Percentiles rank a stretch among this genome's conserved stretches.
These are phyloP conservation scores for Phrynocephalus vlangalii DNA, from an alignment of 2,797 vertebrate species.

Conservation along the genomic window DNA sequence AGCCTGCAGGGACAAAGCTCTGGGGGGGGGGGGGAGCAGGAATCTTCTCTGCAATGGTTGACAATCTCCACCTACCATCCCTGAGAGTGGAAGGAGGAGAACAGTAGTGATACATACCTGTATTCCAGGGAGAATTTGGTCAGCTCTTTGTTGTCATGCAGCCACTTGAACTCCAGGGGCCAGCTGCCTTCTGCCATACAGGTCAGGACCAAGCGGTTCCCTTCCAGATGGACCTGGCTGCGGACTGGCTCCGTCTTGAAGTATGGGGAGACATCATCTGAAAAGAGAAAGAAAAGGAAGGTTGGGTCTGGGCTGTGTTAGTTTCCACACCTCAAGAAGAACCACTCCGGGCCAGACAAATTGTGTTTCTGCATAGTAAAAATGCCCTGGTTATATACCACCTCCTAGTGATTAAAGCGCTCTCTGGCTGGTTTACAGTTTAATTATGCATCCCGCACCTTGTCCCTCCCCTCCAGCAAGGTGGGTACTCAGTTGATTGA, in stretches of 20 bases:
- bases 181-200: conserved; percentile 99
- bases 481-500: too few relatives aligned
- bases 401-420: too few relatives aligned
- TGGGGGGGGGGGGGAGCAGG: fast-evolving
- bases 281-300: conserved; percentile 39
- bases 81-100: not conserved
- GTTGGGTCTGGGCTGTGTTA: not conserved
- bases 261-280: conserved; percentile 95
- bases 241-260: conserved; percentile 96
- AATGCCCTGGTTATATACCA: too few relatives aligned
- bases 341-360: not conserved
- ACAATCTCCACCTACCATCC: not conserved
- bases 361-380: too few relatives aligned
- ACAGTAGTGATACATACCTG: conserved; percentile 81
- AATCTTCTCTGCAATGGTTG: not conserved
- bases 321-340: not conserved
- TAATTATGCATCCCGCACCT: too few relatives aligned
- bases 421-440: too few relatives aligned
- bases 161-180: conserved; percentile 98
- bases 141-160: conserved; percentile 91
- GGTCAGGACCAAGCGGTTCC: conserved; percentile 95
- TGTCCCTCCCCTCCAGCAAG: too few relatives aligned
- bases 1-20: not conserved
- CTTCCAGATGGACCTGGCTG: conserved; percentile 94
- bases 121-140: conserved; percentile 97